Evolutionary conservation across 2,113 vertebrate genomes (phyloP).

Genomic region (Atherinomorus stipes): DNA sequence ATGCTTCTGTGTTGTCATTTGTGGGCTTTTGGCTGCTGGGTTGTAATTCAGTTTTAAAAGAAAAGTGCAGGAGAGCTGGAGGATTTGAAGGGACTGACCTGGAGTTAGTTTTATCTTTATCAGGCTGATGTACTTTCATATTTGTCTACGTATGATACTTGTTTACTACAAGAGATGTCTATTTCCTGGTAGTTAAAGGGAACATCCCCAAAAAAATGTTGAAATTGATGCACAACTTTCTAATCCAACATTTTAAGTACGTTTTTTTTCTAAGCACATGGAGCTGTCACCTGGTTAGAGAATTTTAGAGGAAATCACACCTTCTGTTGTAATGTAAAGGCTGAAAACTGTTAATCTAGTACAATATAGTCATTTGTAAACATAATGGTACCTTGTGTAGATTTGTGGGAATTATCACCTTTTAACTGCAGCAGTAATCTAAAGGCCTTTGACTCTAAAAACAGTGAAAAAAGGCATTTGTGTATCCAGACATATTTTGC

Average conservation of each 20-base stretch:
- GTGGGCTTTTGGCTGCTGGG: constrained; percentile 36
- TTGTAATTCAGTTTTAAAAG: constrained; percentile 35
- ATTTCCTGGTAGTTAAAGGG: background rate
- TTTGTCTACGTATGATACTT: no score
- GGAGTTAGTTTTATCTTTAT: constrained; percentile 8
- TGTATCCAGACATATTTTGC: constrained; percentile 3
- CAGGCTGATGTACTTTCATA: background rate
- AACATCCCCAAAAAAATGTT: constrained; percentile 1
- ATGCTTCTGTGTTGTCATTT: constrained; percentile 35
- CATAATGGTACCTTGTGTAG: background rate
- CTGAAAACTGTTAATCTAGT: background rate
- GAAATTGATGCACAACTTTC: background rate
- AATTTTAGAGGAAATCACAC: constrained; percentile 36
- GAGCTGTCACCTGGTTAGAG: constrained; percentile 1
- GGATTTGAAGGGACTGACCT: background rate
- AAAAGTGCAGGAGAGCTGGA: constrained; percentile 1
- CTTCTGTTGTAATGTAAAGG: constrained; percentile 10
- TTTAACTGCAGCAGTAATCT: constrained; percentile 21
- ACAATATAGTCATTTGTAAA: background rate
- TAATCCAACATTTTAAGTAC: constrained; percentile 17
- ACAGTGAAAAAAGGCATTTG: background rate
- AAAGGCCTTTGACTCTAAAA: constrained; percentile 3
- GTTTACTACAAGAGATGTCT: no score
- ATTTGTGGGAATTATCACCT: constrained; percentile 2
- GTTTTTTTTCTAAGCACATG: constrained; percentile 3